Base-by-base conservation (phyloP, 1,140 invertebrate genomes). In the Drosophila kohkoa region DNA sequence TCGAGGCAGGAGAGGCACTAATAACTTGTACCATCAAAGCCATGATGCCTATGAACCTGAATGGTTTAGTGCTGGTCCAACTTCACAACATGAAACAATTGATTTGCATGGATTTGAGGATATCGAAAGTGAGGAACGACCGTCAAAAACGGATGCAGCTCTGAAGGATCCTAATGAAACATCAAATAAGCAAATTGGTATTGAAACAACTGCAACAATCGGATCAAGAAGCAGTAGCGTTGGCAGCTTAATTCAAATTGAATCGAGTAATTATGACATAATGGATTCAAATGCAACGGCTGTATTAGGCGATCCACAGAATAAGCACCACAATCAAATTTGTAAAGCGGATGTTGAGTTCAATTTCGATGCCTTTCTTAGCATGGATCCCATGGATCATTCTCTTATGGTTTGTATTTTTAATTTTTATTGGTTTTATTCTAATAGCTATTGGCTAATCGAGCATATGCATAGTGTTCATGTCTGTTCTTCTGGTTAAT, bases 101-200 rank as follows among this genome's bases (percentile, higher is more conserved):
- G 98, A 99, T 92, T 93, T 99, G 55, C 95, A 96, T 63, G 98
- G 98, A 4, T 99, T 99, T 93, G 97, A 98, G 48, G 96, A 97
- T 77, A 90, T 69, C 3, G 91, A 90, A 16, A 69, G 76, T 93
- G 90, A 94, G 93, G 94, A 93, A 2, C 32, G 93, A 3, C 25
- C 49, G 5, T 11, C 57, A 5, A 75, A 2, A 15, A 15, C 15
- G n/a, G 80, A 57, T 1, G 43, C 72, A 6, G 71, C 63, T 10
- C 78, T 92, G 4, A 92, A 62, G 46, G 6, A 13, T 1, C 32
- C 41, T 1, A 67, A 51, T 8, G 62, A 58, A 20, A 16, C 66
- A 6, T 20, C 15, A 0, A 16, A 28, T 8, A 63, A n/a, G 5
- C 15, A 49, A 28, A 41, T 46, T 43, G 13, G 81, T 10, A 11